Base-by-base conservation (phyloP, 1,140 invertebrate species). In the Sycophaga agraensis region DNA sequence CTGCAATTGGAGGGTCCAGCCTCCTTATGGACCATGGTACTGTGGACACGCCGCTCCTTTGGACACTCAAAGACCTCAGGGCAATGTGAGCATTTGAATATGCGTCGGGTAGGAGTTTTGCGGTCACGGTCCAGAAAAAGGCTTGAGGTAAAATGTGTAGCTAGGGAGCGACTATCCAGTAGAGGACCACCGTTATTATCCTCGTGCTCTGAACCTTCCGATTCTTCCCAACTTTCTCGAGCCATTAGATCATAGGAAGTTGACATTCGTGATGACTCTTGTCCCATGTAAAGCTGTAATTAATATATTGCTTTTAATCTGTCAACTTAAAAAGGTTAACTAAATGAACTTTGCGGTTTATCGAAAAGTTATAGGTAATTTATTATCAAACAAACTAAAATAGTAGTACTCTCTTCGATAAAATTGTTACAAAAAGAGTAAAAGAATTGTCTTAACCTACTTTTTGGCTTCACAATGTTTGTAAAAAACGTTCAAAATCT, bases 211-310 rank as follows among this genome's bases (percentile, higher is more conserved):
- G 86, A 88, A n/a, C 83, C 84, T 64, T 89, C 87, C 0, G 86
- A 87, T 53, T 84, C 83, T 61, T 83, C 83, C 87, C 87, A 89
- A 62, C 83, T 85, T 67, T 88, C 87, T 2, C 86, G 80, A 0
- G 86, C 87, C 68, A 88, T 82, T 9, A 88, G 69, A 68, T 89
- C 86, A 67, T 88, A 88, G 1, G 86, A 85, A 35, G 86, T 84
- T 5, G 85, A 82, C 54, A 86, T 82, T 5, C 77, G 74, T 14
- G 85, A 83, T 21, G 82, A 82, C 64, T 85, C 84, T 35, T 82
- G 79, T 12, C 78, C 78, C 71, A 79, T 74, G 66, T 86, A 86
- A 63, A 84, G 77, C 85, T 86, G 75, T 2, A 72, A 53, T 35
- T 42, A 31, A 43, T n/a, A n/a, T n/a, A n/a, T n/a, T n/a, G n/a